These are phyloP conservation scores for Pelodiscus sinensis DNA, from an alignment of 2,113 vertebrate species.

Conservation along the genomic window DNA sequence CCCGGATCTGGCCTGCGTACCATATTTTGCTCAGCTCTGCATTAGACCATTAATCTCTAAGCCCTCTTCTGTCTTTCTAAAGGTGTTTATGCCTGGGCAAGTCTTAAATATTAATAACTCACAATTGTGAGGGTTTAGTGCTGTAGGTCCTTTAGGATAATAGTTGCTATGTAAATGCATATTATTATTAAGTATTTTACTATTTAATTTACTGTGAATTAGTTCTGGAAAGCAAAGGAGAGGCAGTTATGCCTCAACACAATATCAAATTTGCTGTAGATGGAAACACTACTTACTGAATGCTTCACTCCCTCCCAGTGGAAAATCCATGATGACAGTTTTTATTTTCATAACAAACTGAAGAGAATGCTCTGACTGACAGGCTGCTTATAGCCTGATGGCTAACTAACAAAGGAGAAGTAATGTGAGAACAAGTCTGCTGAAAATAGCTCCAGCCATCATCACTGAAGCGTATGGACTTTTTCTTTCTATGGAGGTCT, in stretches of 20 bases:
- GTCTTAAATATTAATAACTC: not conserved
- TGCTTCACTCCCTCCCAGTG: slow-evolving; percentile 61
- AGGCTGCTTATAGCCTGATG: slow-evolving; percentile 53
- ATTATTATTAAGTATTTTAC: not conserved
- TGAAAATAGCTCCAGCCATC: slow-evolving; percentile 67
- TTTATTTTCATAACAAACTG: slow-evolving; percentile 73
- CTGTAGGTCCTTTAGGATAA: not conserved
- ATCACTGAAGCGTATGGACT: slow-evolving; percentile 56
- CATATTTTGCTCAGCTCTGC: too few relatives aligned
- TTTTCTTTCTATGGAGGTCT: not conserved
- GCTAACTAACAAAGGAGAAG: slow-evolving; percentile 47
- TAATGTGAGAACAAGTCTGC: slow-evolving; percentile 57
- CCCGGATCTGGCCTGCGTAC: too few relatives aligned
- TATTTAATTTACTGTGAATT: slow-evolving; percentile 27
- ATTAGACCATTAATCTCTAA: too few relatives aligned
- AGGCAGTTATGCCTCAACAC: slow-evolving; percentile 6
- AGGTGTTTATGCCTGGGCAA: too few relatives aligned
- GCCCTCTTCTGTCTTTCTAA: too few relatives aligned
- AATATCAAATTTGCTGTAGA: slow-evolving; percentile 36
- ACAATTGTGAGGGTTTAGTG: not conserved
- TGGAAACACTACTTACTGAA: slow-evolving; percentile 47
- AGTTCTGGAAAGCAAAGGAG: slow-evolving; percentile 22
- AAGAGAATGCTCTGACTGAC: slow-evolving; percentile 61
- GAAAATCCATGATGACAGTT: slow-evolving; percentile 70
- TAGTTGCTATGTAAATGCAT: not conserved